phyloP scores from a whole-genome alignment of 2,113 vertebrate species.

The Malaclemys terrapin region DNA sequence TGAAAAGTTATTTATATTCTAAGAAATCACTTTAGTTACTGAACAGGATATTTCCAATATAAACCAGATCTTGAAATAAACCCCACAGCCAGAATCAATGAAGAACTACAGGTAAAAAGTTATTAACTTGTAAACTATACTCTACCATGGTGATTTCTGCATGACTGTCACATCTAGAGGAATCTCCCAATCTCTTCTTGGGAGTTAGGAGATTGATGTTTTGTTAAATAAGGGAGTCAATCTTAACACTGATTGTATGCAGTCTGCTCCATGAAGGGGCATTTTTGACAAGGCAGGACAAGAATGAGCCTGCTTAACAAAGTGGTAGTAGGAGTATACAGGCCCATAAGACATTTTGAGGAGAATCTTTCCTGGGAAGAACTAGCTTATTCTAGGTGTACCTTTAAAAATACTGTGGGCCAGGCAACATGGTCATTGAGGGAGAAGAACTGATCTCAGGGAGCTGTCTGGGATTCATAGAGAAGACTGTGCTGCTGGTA shows the following conservation, averaged over 20 bases:
- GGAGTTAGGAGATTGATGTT: not conserved
- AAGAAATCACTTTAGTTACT: constrained; percentile 30
- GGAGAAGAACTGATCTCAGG: not conserved
- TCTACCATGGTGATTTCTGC: not conserved
- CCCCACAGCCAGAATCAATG: not conserved
- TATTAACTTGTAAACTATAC: not conserved
- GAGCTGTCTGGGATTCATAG: not conserved
- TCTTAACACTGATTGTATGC: not conserved
- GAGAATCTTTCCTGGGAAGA: not conserved
- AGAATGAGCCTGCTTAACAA: rapidly evolving
- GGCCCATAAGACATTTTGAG: not conserved
- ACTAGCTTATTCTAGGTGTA: not conserved
- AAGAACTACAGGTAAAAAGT: constrained; percentile 15
- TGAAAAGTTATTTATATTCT: constrained; percentile 27
- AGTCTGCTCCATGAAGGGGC: not conserved
- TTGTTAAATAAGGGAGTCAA: not conserved
- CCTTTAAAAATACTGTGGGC: not conserved
- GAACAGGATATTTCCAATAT: constrained; percentile 44
- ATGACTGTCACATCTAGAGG: not conserved
- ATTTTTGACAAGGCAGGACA: not conserved
- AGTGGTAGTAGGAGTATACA: not conserved
- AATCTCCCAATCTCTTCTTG: not conserved
- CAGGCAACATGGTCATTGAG: not conserved
- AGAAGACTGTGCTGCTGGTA: not conserved
- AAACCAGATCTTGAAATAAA: constrained; percentile 58